Evolutionary conservation across 2,113 vertebrate genomes (phyloP).

Genomic region (Sylvia atricapilla): DNA sequence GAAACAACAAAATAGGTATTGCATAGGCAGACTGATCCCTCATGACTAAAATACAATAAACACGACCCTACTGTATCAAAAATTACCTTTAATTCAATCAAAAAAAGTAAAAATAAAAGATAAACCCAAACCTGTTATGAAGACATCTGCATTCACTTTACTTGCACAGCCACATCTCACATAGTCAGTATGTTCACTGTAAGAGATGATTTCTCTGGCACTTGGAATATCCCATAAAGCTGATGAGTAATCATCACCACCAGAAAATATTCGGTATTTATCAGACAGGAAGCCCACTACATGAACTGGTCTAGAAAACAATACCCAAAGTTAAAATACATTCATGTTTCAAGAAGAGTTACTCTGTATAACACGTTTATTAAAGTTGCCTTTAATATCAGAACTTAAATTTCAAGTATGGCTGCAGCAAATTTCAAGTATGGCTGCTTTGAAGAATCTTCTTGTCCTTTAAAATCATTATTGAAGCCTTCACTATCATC

Average conservation of each 20-base stretch:
- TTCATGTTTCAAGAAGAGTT: not conserved
- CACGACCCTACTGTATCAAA: not conserved
- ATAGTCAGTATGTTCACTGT: slow-evolving; percentile 90
- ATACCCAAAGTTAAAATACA: not conserved
- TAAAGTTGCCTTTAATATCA: not conserved
- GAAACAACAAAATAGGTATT: not conserved
- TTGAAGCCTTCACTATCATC: not conserved
- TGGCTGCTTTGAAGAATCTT: not conserved
- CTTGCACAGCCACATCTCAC: slow-evolving; percentile 88
- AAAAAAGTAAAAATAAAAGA: not conserved
- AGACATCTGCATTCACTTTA: slow-evolving; percentile 88
- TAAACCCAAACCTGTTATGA: slow-evolving; percentile 84
- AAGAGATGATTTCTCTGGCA: slow-evolving; percentile 76
- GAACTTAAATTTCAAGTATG: not conserved
- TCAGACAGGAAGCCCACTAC: slow-evolving; percentile 88
- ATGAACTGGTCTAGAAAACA: slow-evolving; percentile 84
- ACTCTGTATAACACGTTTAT: not conserved
- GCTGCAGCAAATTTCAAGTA: not conserved
- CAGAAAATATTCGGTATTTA: slow-evolving; percentile 87
- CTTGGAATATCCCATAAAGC: slow-evolving; percentile 92
- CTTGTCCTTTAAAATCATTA: not conserved
- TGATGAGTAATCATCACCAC: slow-evolving; percentile 90
- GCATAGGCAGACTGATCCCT: not conserved
- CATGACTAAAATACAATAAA: not conserved
- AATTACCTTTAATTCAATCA: not conserved